Evolutionary conservation across 1,140 invertebrate genomes (phyloP), one percentile per base, ranked within the genome.

Genomic region (Argopecten irradians): DNA sequence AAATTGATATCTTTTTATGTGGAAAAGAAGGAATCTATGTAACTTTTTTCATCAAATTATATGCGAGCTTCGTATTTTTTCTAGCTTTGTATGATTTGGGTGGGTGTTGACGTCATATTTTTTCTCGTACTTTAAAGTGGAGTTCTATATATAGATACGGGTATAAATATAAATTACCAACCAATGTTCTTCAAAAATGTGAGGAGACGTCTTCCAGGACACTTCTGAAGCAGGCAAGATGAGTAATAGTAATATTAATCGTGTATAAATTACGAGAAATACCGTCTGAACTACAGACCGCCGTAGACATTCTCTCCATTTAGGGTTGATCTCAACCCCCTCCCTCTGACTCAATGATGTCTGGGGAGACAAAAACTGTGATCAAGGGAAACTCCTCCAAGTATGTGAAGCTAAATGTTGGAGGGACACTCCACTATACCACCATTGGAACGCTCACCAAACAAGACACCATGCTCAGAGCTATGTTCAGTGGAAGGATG

Each of bases 401-500:
- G 98, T 96, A 96, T 93, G 96, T 96, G 35, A 96, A 99, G 96
- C 96, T 99, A 87, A 99, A 99, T 96, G 98, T 99, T 93, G 99
- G 99, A 91, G 99, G 99, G 32, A 94, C 97, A 96, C 93, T 99
- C 96, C 97, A 98, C 96, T 98, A 98, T 92, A 99, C 99, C 5
- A 99, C 99, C 0, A 98, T 99, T 94, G 98, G 98, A 41, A 99
- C 99, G 22, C 96, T 99, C 19, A 98, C 98, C 0, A 99, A 99
- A 96, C 97, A 98, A 95, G 98, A 99, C 96, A 98, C 97, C n/a
- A 99, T 99, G 99, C 95, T 99, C 8, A 96, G 98, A 94, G 98
- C 99, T 5, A 99, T 99, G 99, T 99, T 99, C 94, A 99, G 98
- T 96, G 99, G 99, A 5, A 96, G 98, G 93, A 98, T 99, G 98